phyloP scores from a whole-genome alignment of 2,113 vertebrate species.

The Scatophagus argus region DNA sequence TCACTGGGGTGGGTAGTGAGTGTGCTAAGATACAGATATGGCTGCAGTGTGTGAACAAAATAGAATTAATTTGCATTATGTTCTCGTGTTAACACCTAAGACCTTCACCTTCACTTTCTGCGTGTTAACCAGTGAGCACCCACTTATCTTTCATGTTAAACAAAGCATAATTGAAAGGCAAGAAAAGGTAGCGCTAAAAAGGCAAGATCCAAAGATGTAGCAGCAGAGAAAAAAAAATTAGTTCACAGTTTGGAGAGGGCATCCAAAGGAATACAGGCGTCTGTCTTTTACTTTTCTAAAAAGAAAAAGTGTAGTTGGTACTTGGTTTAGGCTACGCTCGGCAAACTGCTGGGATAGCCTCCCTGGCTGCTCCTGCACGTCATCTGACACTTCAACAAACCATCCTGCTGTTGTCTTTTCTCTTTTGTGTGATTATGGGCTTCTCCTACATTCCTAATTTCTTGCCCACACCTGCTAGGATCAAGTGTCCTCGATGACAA shows the following conservation, averaged over 20 bases:
- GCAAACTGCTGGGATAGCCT: constrained; percentile 22
- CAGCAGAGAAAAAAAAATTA: background rate
- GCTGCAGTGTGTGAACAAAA: background rate
- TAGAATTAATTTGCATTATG: background rate
- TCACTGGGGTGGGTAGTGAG: no score
- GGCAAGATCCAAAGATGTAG: background rate
- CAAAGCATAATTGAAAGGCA: background rate
- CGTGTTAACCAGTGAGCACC: background rate
- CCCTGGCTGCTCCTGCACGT: constrained; percentile 12
- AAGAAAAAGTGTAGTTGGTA: background rate
- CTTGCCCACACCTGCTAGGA: background rate
- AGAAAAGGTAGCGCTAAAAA: background rate
- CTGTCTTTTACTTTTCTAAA: no score
- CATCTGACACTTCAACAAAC: constrained; percentile 58
- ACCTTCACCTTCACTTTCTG: no score
- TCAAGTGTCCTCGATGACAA: constrained; percentile 25
- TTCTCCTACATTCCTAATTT: constrained; percentile 1
- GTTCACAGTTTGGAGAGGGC: background rate
- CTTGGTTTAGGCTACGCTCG: background rate
- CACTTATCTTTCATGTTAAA: background rate
- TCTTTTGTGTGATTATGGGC: background rate
- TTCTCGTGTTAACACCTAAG: background rate
- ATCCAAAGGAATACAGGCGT: no score
- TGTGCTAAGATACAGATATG: background rate
- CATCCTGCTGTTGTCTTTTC: constrained; percentile 5